phyloP scores from a whole-genome alignment of 2,113 vertebrate genomes.

The Stegastes partitus region DNA sequence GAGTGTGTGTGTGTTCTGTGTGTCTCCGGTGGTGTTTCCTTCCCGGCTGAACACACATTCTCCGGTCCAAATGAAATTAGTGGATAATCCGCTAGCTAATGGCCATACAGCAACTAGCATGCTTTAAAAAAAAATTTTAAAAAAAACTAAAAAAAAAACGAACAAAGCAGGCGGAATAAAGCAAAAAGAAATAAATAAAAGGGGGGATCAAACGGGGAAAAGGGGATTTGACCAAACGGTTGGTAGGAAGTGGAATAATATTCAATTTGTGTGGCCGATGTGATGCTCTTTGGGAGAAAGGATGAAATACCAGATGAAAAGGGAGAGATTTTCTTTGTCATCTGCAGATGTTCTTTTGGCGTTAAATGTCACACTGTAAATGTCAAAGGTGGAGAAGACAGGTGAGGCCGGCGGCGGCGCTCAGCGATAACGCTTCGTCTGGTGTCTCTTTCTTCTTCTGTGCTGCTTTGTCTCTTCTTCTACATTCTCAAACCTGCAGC shows the following conservation, averaged over 20 bases:
- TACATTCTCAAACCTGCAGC: slow-evolving; percentile 27
- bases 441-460: slow-evolving; percentile 14
- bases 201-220: slow-evolving; percentile 18
- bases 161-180: slow-evolving; percentile 45
- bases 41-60: slow-evolving; percentile 45
- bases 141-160: slow-evolving; percentile 7
- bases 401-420: slow-evolving; percentile 38
- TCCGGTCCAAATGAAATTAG: slow-evolving; percentile 71
- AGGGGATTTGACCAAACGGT: slow-evolving; percentile 38
- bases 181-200: slow-evolving; percentile 6
- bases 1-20: neutral
- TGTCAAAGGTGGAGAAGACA: slow-evolving; percentile 74
- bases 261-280: slow-evolving; percentile 64
- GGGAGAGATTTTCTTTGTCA: slow-evolving; percentile 49
- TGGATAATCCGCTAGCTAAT: slow-evolving; percentile 69
- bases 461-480: slow-evolving; percentile 37
- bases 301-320: slow-evolving; percentile 53
- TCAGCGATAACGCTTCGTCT: slow-evolving; percentile 34
- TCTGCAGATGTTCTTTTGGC: slow-evolving; percentile 58
- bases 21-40: slow-evolving; percentile 28
- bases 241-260: slow-evolving; percentile 59
- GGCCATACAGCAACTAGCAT: slow-evolving; percentile 49
- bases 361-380: slow-evolving; percentile 77
- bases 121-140: slow-evolving; percentile 13
- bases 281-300: slow-evolving; percentile 59